Evolutionary conservation across 1,140 invertebrate species (phyloP).

Genomic region (Gryon sp.): DNA sequence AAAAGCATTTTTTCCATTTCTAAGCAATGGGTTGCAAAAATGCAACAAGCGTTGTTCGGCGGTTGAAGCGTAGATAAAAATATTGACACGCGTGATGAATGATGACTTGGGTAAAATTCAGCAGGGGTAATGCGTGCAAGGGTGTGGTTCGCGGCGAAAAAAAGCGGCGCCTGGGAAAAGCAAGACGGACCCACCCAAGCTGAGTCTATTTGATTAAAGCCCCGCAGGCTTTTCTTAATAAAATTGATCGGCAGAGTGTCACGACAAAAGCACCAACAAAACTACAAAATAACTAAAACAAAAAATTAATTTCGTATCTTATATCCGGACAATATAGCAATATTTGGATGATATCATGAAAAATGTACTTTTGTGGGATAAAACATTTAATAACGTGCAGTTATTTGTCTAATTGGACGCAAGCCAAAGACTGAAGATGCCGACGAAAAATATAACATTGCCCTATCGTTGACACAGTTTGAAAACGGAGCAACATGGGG

Average conservation of each 20-base stretch:
- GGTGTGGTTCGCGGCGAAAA: slow-evolving; percentile 23
- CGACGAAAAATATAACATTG: slow-evolving; percentile 18
- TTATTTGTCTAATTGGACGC: slow-evolving; percentile 25
- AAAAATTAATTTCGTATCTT: no score
- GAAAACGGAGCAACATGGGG: no score
- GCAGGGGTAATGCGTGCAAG: not conserved
- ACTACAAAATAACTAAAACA: not conserved
- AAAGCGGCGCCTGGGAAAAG: not conserved
- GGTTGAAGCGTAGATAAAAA: slow-evolving; percentile 24
- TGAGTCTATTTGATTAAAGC: slow-evolving; percentile 25
- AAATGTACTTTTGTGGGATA: no score
- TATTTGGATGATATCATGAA: no score
- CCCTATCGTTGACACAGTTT: slow-evolving; percentile 22
- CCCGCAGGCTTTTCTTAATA: slow-evolving; percentile 3
- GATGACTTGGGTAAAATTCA: slow-evolving; percentile 1
- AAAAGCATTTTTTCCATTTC: no score
- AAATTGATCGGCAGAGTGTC: slow-evolving; percentile 26
- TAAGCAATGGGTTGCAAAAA: no score
- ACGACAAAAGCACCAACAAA: not conserved
- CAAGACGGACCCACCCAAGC: slow-evolving; percentile 22
- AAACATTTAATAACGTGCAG: no score
- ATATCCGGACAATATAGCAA: no score
- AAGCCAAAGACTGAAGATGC: slow-evolving; percentile 16
- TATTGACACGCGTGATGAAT: slow-evolving; percentile 50
- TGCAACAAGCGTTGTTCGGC: no score